Evolutionary conservation across 2,113 vertebrate genomes (phyloP), one percentile per base, ranked within the genome.

Genomic region (Rhadina sibilatrix): DNA sequence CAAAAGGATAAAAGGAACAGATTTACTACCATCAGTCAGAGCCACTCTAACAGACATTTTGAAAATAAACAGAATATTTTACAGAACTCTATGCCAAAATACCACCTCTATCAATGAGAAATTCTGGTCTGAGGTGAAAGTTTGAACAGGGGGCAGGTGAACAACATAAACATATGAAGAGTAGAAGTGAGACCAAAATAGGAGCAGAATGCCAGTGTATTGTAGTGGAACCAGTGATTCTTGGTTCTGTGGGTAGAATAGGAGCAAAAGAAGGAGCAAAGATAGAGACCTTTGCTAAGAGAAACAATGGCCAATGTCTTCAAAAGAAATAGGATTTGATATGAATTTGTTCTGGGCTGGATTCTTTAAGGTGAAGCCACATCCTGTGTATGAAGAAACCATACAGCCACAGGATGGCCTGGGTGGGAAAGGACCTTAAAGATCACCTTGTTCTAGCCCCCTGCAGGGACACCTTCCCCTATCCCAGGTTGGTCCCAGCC

Each of bases 401-500:
- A 61, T 0, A 37, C 63, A 76, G 31, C 49, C 21, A 54, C 17
- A 23, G 21, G 11, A 27, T 27, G 10, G 17, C 33, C 27, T 83
- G n/a, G 8, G 6, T 53, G 12, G 15, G n/a, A 69, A 61, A 8
- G 4, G 30, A 76, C 21, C 4, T 63, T 27, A 42, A 76, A 49
- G 3, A 31, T 53, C 47, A 54, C 2, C 4, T 35, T 3, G 1
- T 76, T 69, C 54, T 19, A n/a, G 12, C 28, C 8, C 12, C 8
- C 7, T 52, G 23, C 31, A 69, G n/a, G 18, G 40, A 49, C 40
- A 40, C 5, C 12, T 54, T 20, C 40, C 40, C 19, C 17, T 12
- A 6, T 0, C 1, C n/a, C 47, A 54, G 21, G 0, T 1, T 60
- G 28, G 11, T 68, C 46, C 0, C 0, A 75, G 38, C 11, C n/a